phyloP scores from a whole-genome alignment of 2,797 vertebrate species.

The Lagodon rhomboides region DNA sequence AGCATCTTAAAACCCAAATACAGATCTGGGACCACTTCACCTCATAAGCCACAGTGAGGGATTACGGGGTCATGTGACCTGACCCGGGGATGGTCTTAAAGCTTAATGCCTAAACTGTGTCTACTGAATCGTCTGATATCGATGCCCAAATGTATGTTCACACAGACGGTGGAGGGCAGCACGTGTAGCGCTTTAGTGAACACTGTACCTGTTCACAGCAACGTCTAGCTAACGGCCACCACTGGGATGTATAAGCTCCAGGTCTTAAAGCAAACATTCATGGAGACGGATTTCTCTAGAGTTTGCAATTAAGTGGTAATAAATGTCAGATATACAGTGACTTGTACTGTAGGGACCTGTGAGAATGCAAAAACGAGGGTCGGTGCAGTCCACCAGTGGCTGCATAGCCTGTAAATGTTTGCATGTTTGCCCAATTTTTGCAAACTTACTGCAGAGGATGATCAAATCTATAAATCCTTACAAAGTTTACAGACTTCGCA shows the following conservation, averaged over 20 bases:
- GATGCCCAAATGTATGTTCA: slow-evolving; percentile 18
- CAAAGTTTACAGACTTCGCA: not conserved
- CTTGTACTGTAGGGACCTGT: not conserved
- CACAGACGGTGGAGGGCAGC: not conserved
- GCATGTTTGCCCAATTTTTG: not conserved
- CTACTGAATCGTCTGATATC: slow-evolving; percentile 46
- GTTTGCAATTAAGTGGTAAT: not conserved
- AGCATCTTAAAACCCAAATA: slow-evolving; percentile 74
- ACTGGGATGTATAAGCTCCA: too few species aligned
- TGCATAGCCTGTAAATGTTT: not conserved
- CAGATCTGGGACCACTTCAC: slow-evolving; percentile 74
- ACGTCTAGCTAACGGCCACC: not conserved
- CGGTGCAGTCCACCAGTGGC: not conserved
- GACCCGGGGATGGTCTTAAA: slow-evolving; percentile 61
- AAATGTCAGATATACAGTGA: not conserved
- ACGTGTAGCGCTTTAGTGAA: not conserved
- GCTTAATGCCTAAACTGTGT: slow-evolving; percentile 55
- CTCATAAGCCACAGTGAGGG: slow-evolving; percentile 69
- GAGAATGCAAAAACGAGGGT: not conserved
- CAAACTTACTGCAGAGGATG: not conserved
- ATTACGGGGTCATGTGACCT: slow-evolving; percentile 76
- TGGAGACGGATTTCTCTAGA: not conserved
- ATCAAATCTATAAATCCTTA: not conserved
- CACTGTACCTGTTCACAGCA: not conserved
- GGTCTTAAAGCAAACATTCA: not conserved